phyloP scores from a whole-genome alignment of 2,888 invertebrate genomes.

The Dasysyrphus albostriatus region DNA sequence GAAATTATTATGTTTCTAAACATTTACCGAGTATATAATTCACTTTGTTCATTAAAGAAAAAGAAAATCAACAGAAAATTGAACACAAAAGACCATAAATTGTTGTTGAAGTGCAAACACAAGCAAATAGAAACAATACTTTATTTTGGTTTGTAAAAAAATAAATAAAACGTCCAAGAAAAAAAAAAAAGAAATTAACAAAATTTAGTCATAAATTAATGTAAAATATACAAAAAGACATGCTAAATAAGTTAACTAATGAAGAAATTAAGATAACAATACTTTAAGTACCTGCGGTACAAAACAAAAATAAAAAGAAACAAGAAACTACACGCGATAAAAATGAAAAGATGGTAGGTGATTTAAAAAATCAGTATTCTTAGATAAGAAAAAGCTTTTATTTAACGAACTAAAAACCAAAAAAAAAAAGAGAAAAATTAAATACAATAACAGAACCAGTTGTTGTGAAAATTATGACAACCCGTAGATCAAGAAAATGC shows the following conservation, averaged over 20 bases:
- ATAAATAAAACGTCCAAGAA: neutral
- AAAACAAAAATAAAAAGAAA: neutral
- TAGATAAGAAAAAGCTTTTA: conserved; percentile 32
- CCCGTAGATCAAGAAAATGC: conserved; percentile 26
- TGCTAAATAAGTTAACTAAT: conserved; percentile 56
- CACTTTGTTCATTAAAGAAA: conserved; percentile 13
- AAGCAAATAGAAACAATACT: conserved; percentile 13
- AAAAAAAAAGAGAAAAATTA: neutral
- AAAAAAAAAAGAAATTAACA: conserved; percentile 42
- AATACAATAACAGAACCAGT: conserved; percentile 17
- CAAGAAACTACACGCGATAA: conserved; percentile 1
- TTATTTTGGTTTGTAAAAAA: conserved; percentile 9
- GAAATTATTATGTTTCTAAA: conserved; percentile 14
- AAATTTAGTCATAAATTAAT: conserved; percentile 60
- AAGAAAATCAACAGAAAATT: conserved; percentile 4
- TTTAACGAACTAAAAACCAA: conserved; percentile 6
- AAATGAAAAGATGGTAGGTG: conserved; percentile 5
- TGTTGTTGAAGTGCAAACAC: conserved; percentile 37
- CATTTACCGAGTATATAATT: neutral
- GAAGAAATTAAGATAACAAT: conserved; percentile 63
- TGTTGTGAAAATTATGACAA: conserved; percentile 44
- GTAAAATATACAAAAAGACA: conserved; percentile 25
- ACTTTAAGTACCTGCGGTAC: conserved; percentile 26
- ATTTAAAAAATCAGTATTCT: conserved; percentile 37
- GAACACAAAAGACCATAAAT: conserved; percentile 49